Evolutionary conservation across 1,140 invertebrate genomes (phyloP).

Genomic region (Zaprionus camerounensis): DNA sequence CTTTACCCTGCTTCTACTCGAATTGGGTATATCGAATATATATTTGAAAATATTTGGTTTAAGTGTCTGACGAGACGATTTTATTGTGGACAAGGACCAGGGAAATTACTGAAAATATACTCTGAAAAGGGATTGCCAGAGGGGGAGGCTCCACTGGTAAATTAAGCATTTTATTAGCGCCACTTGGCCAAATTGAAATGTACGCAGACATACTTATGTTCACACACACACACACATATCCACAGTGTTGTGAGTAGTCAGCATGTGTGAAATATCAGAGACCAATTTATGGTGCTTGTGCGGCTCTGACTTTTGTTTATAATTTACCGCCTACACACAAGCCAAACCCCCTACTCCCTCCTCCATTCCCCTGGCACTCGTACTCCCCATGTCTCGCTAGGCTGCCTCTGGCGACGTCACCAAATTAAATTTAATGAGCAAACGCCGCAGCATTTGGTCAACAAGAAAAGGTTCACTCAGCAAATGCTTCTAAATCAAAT

Average conservation of each 20-base stretch:
- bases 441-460: constrained; percentile 54
- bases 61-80: constrained; percentile 27
- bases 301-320: constrained; percentile 68
- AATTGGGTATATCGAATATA: constrained; percentile 2
- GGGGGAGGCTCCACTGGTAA: constrained; percentile 49
- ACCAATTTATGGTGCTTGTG: constrained; percentile 76
- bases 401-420: constrained; percentile 40
- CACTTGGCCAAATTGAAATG: constrained; percentile 54
- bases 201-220: constrained; percentile 25
- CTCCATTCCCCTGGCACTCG: background rate
- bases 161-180: constrained; percentile 78
- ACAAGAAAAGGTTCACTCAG: constrained; percentile 69
- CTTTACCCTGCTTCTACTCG: background rate
- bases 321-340: constrained; percentile 46
- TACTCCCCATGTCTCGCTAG: background rate
- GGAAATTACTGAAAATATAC: constrained; percentile 20
- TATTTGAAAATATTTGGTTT: constrained; percentile 32
- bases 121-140: background rate
- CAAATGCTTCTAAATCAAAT: constrained; percentile 76
- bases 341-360: background rate
- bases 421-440: constrained; percentile 77
- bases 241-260: constrained; percentile 29
- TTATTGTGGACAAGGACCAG: constrained; percentile 22
- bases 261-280: constrained; percentile 78
- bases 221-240: background rate